A percentile compares a stretch with the other conserved stretches of the same genome.
Conservation (phyloP, 2,888 invertebrate genomes). For the Vannuccia rotundouncinata region DNA sequence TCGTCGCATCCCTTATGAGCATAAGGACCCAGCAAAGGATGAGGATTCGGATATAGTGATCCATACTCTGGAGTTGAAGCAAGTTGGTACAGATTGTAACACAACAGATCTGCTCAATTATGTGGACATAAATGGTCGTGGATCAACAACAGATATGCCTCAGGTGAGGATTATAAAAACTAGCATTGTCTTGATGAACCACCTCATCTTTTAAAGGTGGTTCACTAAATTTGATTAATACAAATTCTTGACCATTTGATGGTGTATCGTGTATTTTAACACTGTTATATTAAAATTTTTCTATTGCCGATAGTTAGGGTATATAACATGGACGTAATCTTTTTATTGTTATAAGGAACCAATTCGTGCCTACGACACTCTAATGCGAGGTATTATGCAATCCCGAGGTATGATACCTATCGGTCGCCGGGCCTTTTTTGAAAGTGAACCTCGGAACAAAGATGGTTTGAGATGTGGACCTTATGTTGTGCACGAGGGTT, state of each 20-base stretch:
- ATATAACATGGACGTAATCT: neutral
- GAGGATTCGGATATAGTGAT: neutral
- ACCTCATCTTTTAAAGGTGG: no score
- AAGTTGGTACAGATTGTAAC: neutral
- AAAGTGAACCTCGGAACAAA: no score
- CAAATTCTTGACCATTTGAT: no score
- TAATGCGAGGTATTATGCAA: slow-evolving; percentile 7
- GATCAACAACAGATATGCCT: neutral
- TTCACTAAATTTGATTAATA: no score
- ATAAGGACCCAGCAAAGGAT: neutral
- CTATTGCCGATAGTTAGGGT: neutral
- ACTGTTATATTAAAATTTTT: no score
- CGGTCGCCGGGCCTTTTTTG: neutral
- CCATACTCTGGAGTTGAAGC: neutral
- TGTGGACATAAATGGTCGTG: neutral
- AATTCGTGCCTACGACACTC: neutral
- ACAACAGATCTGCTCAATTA: neutral
- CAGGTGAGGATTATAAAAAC: neutral
- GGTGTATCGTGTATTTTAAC: no score
- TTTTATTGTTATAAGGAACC: neutral
- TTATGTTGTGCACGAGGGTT: slow-evolving; percentile 36
- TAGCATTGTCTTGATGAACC: no score
- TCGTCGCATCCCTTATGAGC: neutral
- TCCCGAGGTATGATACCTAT: neutral
- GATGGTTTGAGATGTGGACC: slow-evolving; percentile 32